Percentiles rank a stretch among this genome's conserved stretches.
Evolutionary conservation across 1,140 invertebrate species (phyloP).

Genomic region (Drosophila asahinai): DNA sequence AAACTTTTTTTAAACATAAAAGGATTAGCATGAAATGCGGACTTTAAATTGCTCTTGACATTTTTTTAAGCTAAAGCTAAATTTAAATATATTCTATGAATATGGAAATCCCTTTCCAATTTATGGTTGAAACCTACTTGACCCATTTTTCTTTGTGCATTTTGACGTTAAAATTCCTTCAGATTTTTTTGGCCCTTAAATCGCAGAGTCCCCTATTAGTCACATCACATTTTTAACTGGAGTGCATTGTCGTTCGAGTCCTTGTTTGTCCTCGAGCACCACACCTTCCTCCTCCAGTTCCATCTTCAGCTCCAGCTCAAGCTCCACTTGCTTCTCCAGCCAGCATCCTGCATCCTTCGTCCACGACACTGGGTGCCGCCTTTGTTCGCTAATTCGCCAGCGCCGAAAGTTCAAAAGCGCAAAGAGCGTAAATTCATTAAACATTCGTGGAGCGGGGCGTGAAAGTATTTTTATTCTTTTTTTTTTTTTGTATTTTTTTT

Average conservation of each 20-base stretch:
- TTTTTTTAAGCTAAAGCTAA: too few species aligned
- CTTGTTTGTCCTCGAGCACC: conserved; percentile 15
- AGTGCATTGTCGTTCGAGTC: conserved; percentile 30
- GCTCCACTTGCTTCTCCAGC: conserved; percentile 2
- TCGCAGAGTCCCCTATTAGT: background rate
- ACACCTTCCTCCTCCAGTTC: conserved; percentile 5
- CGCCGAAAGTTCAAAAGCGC: conserved; percentile 69
- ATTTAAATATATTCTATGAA: too few species aligned
- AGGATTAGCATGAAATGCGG: too few species aligned
- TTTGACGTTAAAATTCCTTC: background rate
- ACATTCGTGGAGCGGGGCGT: conserved; percentile 61
- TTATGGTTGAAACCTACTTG: background rate
- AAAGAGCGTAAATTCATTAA: conserved; percentile 79
- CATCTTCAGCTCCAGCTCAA: background rate
- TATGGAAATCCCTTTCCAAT: background rate
- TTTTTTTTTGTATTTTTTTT: conserved; percentile 1
- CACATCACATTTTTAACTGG: conserved; percentile 6
- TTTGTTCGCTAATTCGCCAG: conserved; percentile 32
- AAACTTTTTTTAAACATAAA: background rate
- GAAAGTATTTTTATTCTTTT: conserved; percentile 68
- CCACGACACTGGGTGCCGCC: conserved; percentile 10
- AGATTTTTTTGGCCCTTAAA: background rate
- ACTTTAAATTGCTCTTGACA: too few species aligned
- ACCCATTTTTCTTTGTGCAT: background rate
- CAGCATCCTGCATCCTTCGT: conserved; percentile 13